Evolutionary conservation across 2,113 vertebrate genomes (phyloP).

Genomic region (Aphyosemion australe): DNA sequence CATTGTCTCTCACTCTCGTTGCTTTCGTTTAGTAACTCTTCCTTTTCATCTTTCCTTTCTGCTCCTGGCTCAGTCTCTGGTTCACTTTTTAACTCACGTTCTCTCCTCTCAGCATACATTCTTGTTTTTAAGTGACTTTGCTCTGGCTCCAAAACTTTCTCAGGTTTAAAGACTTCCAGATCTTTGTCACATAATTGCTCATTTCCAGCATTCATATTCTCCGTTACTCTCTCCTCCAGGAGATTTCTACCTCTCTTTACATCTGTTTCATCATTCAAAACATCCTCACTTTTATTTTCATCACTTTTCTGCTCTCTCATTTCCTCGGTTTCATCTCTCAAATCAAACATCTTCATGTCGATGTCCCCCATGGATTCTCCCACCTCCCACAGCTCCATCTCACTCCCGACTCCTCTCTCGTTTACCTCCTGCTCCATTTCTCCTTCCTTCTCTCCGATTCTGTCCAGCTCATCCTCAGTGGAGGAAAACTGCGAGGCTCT

Average conservation of each 20-base stretch:
- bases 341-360: slow-evolving; percentile 61
- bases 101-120: not conserved
- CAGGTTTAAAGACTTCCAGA: not conserved
- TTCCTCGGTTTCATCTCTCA: slow-evolving; percentile 32
- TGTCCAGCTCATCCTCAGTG: slow-evolving; percentile 64
- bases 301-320: not conserved
- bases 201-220: not conserved
- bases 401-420: not conserved
- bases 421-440: slow-evolving; percentile 1
- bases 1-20: not conserved
- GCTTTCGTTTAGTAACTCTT: slow-evolving; percentile 5
- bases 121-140: slow-evolving; percentile 4
- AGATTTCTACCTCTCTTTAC: not conserved
- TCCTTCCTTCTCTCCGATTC: slow-evolving; percentile 24
- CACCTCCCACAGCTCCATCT: slow-evolving; percentile 9
- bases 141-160: not conserved
- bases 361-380: slow-evolving; percentile 43
- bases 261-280: not conserved
- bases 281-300: not conserved
- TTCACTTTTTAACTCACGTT: slow-evolving; percentile 9
- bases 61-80: slow-evolving; percentile 8
- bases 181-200: not conserved
- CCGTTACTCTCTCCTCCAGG: not conserved
- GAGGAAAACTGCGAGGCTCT: slow-evolving; percentile 64
- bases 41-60: not conserved